Evolutionary conservation across 2,113 vertebrate species (phyloP).

Genomic region (Corythornis madagascariensis): DNA sequence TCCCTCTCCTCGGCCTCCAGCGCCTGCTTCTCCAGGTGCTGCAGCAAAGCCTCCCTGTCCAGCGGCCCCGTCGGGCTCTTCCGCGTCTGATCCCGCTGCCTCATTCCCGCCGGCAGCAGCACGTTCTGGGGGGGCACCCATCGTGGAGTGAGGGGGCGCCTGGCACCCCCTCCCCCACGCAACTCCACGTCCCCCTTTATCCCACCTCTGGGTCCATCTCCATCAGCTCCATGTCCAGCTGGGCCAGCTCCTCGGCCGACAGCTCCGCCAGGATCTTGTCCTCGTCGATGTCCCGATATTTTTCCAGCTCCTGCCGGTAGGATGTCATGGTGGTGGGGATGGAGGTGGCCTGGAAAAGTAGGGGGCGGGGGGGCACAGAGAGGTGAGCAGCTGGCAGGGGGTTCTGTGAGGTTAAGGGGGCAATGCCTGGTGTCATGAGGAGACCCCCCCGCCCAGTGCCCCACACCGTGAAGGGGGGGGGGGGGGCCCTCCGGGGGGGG

Average conservation of each 20-base stretch:
- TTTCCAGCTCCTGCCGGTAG: conserved; percentile 80
- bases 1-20: conserved; percentile 84
- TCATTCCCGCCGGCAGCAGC: conserved; percentile 88
- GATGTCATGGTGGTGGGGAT: conserved; percentile 60
- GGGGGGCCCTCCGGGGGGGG: too few relatives aligned
- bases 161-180: too few relatives aligned
- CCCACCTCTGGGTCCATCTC: conserved; percentile 97
- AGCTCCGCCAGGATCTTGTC: conserved; percentile 90
- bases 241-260: conserved; percentile 86
- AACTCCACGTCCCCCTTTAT: accelerated
- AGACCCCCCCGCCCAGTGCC: accelerated
- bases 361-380: neutral
- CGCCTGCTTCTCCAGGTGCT: conserved; percentile 91
- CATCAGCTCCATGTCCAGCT: conserved; percentile 88
- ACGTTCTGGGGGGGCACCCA: conserved; percentile 79
- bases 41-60: conserved; percentile 86
- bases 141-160: accelerated
- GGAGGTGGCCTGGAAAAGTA: neutral
- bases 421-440: accelerated
- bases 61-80: conserved; percentile 87
- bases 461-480: too few relatives aligned
- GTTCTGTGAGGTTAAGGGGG: neutral
- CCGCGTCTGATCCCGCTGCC: conserved; percentile 93
- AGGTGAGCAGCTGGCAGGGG: accelerated
- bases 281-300: conserved; percentile 95